Evolutionary conservation across 53 echinoderm and acorn worm species (phyloP), one percentile per base, ranked within the genome.

Genomic region (Apostichopus leukothele): DNA sequence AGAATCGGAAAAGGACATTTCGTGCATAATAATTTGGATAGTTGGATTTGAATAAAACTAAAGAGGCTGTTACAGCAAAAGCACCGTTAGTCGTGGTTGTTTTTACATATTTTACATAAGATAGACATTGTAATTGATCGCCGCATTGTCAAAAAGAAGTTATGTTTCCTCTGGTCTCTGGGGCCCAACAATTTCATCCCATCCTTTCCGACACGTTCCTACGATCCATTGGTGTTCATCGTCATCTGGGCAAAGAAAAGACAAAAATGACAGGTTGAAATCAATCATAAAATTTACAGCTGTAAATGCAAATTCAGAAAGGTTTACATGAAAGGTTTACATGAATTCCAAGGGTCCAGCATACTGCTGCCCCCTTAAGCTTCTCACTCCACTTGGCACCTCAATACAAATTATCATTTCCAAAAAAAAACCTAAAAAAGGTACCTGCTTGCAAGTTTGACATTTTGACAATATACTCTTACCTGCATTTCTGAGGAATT

Each of bases 401-500:
- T 39, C 3, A 39, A 39, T 3, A 39, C 39, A 39, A 39, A 39
- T 3, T 0, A 39, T 39, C 39, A 39, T 39, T 39, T 39, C 39
- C 39, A 39, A 39, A 39, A 2, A 2, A 39, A 39, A 39, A 39
- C 39, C 39, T 39, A 3, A 39, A 39, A 39, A 39, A 39, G 39
- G 39, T 39, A 67, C n/a, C 68, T 13, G 68, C 68, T n/a, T 16
- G 68, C 5, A 4, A 67, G 13, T 67, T 13, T 67, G 2, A 16
- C 0, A 67, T 13, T 51, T 51, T 60, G 54, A 55, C 9, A 61
- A 7, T 27, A 60, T 11, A 60, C 78, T 91, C 39, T 78, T 76
- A 99, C 99, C 99, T 86, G 98, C 99, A 93, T 99, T 99, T 76
- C 99, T 94, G 11, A 99, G 92, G 91, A 99, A 99, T 87, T 99